Evolutionary conservation across 2,797 vertebrate genomes (phyloP).

Genomic region (Melanogrammus aeglefinus): DNA sequence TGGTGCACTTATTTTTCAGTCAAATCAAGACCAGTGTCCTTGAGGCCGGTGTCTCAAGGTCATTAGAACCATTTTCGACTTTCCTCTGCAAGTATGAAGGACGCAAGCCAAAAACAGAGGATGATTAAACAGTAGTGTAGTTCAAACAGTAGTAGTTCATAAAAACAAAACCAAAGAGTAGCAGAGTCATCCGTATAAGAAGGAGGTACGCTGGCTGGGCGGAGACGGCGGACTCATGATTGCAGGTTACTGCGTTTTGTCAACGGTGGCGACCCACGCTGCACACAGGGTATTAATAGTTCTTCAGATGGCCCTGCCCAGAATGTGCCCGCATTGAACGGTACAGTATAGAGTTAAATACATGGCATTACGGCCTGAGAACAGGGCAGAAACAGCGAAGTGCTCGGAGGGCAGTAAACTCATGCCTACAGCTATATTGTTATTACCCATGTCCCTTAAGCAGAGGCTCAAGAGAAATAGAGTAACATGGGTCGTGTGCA

Average conservation of each 20-base stretch:
- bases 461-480: not conserved
- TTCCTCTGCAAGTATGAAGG: not conserved
- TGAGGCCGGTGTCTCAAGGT: not conserved
- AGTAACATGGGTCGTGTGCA: not conserved
- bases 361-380: conserved; percentile 40
- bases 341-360: conserved; percentile 22
- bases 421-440: not conserved
- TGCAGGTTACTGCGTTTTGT: not conserved
- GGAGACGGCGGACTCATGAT: not conserved
- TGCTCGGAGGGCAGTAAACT: conserved; percentile 20
- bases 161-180: not conserved
- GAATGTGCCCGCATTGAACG: conserved; percentile 25
- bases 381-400: conserved; percentile 14
- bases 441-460: not conserved
- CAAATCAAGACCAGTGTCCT: not conserved
- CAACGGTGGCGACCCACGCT: not conserved
- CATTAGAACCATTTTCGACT: not conserved
- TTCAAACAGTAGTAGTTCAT: not conserved
- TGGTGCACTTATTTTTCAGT: no score
- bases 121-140: not conserved
- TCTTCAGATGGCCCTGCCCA: conserved; percentile 21
- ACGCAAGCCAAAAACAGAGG: not conserved
- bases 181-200: not conserved
- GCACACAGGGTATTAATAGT: conserved; percentile 55
- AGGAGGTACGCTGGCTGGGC: not conserved